These are phyloP conservation scores for Oncopeltus fasciatus DNA, from an alignment of 1,140 invertebrate genomes.

Conservation along the genomic window DNA sequence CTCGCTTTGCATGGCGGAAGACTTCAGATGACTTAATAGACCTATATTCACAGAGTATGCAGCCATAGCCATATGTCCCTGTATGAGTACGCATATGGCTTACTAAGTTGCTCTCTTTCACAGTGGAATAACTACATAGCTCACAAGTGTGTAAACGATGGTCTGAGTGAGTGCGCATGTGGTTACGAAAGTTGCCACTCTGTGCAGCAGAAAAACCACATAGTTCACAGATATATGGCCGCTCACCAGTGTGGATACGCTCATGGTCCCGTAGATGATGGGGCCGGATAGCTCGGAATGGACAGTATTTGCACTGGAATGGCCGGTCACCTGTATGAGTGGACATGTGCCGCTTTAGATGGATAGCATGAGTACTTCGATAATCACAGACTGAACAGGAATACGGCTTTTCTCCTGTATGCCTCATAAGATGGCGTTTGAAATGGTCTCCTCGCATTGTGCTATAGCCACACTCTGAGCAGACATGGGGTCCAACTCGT, in stretches of 20 bases:
- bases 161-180: neutral
- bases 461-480: neutral
- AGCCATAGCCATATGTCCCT: neutral
- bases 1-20: neutral
- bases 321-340: neutral
- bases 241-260: constrained; percentile 47
- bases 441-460: neutral
- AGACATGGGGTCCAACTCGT: neutral
- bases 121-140: neutral
- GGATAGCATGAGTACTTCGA: neutral
- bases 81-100: neutral
- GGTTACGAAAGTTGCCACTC: neutral
- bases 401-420: neutral
- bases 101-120: neutral
- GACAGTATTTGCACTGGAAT: neutral
- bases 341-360: neutral
- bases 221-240: constrained; percentile 45
- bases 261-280: neutral
- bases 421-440: constrained; percentile 1
- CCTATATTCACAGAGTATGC: neutral
- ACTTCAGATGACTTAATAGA: neutral
- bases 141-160: neutral
- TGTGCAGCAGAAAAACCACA: constrained; percentile 33
- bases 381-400: neutral
- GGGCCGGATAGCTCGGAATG: neutral